Base-by-base conservation (phyloP, 1,140 invertebrate genomes). In the Drosophila bocqueti region DNA sequence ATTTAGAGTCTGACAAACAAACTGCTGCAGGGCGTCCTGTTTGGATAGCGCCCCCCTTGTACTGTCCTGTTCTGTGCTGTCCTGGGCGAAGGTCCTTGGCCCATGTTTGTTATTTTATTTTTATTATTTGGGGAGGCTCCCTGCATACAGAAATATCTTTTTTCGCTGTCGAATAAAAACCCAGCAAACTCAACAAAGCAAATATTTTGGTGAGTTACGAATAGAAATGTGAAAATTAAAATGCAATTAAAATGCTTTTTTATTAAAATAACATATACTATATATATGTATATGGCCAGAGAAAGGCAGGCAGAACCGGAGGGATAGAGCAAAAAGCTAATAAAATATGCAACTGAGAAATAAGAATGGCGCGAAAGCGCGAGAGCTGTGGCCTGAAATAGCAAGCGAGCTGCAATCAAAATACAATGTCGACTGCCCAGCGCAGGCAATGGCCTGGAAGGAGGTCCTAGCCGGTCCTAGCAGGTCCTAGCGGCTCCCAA, bases 1-100 rank as follows among this genome's bases (percentile, higher is more conserved):
- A 82, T 82, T 82, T 82, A 82, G 62, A 77, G 66, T 82, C 74
- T 66, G 73, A 76, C 72, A 81, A 81, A 81, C 61, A 81, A 81
- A 63, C 79, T 76, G 75, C 75, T 72, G 75, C 57, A 79, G 65
- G 64, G 63, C 75, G 47, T 49, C 75, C 66, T 77, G 61, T 78
- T 76, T 76, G 71, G 63, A 59, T 59, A 60, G 49, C 49, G 29
- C 24, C 60, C 43, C 26, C 24, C 24, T 24, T 38, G 21, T n/a
- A 21, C 24, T 36, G 34, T 36, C 4, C 34, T 36, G 34, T 11
- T 13, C 34, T 36, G 11, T 36, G n/a, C 31, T 4, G 16, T 13
- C 31, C 40, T n/a, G 52, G 31, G 16, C 43, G 42, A 72, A 68
- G 57, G 71, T 54, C 57, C 57, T 54, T 43, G 47, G 64, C 38